These are phyloP conservation scores for Drosophila chauvacae DNA, from an alignment of 1,140 invertebrate species.

Conservation along the genomic window DNA sequence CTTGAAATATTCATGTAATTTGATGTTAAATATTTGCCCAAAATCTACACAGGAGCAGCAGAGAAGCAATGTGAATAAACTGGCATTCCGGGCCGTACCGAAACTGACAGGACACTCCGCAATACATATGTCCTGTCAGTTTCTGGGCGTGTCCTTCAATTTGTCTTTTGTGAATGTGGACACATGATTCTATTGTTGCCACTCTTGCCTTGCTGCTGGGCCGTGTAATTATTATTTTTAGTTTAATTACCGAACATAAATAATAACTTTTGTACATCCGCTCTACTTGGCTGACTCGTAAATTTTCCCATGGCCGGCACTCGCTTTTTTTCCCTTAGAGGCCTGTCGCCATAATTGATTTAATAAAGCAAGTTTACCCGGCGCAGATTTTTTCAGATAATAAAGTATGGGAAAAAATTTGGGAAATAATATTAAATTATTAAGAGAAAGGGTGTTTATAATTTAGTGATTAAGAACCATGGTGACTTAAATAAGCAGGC, in stretches of 20 bases:
- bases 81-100: not conserved
- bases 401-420: not conserved
- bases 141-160: slow-evolving; percentile 17
- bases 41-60: not conserved
- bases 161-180: slow-evolving; percentile 4
- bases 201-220: not conserved
- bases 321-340: not conserved
- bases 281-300: not conserved
- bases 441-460: not conserved
- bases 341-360: slow-evolving; percentile 3
- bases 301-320: not conserved
- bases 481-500: not conserved
- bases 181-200: slow-evolving; percentile 14
- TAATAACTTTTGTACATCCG: slow-evolving; percentile 13
- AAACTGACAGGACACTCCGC: slow-evolving; percentile 14
- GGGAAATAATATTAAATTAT: not conserved
- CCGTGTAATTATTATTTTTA: slow-evolving; percentile 15
- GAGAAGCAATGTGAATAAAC: slow-evolving; percentile 10
- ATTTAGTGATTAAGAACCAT: not conserved
- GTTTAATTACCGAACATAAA: slow-evolving; percentile 11
- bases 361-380: not conserved
- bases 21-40: slow-evolving; percentile 18
- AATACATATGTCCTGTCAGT: slow-evolving; percentile 15
- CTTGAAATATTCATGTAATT: slow-evolving; percentile 21
- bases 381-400: not conserved